Conservation (phyloP, 2,113 vertebrate species). For the Phalacrocorax carbo region DNA sequence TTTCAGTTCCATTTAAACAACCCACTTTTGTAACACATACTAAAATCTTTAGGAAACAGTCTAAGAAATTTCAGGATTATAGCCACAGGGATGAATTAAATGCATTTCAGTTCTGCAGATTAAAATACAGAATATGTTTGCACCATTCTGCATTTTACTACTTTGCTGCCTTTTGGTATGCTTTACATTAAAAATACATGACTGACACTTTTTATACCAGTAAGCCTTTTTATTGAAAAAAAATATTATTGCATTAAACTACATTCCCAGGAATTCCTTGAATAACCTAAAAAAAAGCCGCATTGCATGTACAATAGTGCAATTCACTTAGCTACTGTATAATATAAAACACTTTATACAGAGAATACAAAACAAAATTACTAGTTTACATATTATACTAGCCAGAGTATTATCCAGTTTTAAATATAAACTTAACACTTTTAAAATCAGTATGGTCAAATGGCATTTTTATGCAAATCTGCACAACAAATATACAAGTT, state of each 20-base stretch:
- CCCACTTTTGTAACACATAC: slow-evolving; percentile 64
- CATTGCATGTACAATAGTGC: slow-evolving; percentile 77
- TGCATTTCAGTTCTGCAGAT: slow-evolving; percentile 59
- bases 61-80: slow-evolving; percentile 70
- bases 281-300: slow-evolving; percentile 74
- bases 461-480: slow-evolving; percentile 42
- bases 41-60: slow-evolving; percentile 74
- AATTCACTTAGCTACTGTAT: slow-evolving; percentile 78
- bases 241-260: slow-evolving; percentile 86
- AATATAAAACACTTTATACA: slow-evolving; percentile 77
- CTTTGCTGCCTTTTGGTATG: slow-evolving; percentile 60
- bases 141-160: slow-evolving; percentile 56
- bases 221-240: slow-evolving; percentile 74
- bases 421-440: slow-evolving; percentile 63
- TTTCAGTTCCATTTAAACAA: slow-evolving; percentile 72
- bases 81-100: slow-evolving; percentile 71
- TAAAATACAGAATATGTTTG: slow-evolving; percentile 73
- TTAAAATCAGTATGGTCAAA: slow-evolving; percentile 48
- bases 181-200: slow-evolving; percentile 69
- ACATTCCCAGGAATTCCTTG: slow-evolving; percentile 75
- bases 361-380: slow-evolving; percentile 72
- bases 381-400: slow-evolving; percentile 68
- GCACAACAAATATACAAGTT: slow-evolving; percentile 36
- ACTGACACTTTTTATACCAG: slow-evolving; percentile 66
- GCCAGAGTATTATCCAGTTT: slow-evolving; percentile 58